These are phyloP conservation scores for Anser brachyrhynchus DNA, from an alignment of 2,113 vertebrate species.

Conservation along the genomic window DNA sequence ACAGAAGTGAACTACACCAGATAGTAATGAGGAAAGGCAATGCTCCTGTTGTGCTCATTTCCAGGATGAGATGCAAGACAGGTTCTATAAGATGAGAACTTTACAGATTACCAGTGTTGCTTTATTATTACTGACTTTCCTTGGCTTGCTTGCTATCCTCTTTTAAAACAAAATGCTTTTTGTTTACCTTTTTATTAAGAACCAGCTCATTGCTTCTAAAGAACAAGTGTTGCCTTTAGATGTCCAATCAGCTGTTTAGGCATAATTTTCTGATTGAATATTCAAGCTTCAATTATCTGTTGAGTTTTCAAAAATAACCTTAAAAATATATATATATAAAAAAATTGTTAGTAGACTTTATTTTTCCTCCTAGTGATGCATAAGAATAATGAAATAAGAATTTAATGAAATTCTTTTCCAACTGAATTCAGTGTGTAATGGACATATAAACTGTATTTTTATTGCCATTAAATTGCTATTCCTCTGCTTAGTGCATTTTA, in stretches of 20 bases:
- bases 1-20: rapidly evolving
- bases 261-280: neutral
- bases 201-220: neutral
- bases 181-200: neutral
- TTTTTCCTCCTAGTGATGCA: rapidly evolving
- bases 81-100: rapidly evolving
- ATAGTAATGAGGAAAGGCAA: neutral
- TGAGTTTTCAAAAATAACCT: neutral
- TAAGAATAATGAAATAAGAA: neutral
- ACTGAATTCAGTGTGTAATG: neutral
- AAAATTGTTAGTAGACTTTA: neutral
- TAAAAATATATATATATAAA: neutral
- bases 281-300: neutral
- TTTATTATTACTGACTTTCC: neutral
- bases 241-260: neutral
- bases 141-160: rapidly evolving
- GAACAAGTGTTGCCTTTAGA: rapidly evolving
- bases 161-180: neutral
- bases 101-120: neutral
- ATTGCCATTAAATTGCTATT: neutral
- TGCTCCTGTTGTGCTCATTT: neutral
- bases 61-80: neutral
- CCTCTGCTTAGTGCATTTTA: neutral
- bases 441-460: rapidly evolving
- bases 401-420: neutral